phyloP scores from a whole-genome alignment of 2,113 vertebrate genomes.

The Benitochromis conjunctus region DNA sequence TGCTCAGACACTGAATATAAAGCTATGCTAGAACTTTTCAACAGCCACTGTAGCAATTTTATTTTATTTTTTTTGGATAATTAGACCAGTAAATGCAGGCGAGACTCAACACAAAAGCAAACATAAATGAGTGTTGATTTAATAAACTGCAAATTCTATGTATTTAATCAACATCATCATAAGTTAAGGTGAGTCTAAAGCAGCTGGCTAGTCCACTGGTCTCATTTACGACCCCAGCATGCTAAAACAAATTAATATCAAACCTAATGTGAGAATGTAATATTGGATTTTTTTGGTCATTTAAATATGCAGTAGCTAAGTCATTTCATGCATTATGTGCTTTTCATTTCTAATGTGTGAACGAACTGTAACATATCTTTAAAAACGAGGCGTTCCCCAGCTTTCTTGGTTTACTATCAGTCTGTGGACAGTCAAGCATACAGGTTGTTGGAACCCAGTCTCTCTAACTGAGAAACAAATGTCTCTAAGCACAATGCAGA shows the following conservation, averaged over 20 bases:
- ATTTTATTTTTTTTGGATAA: neutral
- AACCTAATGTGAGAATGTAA: neutral
- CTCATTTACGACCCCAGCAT: rapidly evolving
- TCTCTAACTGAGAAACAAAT: neutral
- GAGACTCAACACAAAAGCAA: rapidly evolving
- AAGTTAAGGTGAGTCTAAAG: neutral
- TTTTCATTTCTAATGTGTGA: neutral
- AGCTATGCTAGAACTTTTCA: neutral
- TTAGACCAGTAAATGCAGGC: neutral
- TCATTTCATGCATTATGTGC: neutral
- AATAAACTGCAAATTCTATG: neutral
- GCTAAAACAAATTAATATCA: rapidly evolving
- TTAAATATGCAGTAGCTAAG: neutral
- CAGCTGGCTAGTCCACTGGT: neutral
- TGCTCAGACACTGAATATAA: neutral
- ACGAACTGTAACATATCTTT: neutral
- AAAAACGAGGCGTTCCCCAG: neutral
- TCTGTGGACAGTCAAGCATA: neutral
- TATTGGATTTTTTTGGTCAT: neutral
- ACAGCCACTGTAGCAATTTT: neutral
- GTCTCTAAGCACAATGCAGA: neutral
- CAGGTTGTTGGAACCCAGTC: rapidly evolving
- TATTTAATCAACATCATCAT: rapidly evolving
- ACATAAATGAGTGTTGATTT: neutral
- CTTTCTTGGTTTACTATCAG: neutral